Conservation (phyloP, 2,888 invertebrate genomes). For the Xylota sylvarum region DNA sequence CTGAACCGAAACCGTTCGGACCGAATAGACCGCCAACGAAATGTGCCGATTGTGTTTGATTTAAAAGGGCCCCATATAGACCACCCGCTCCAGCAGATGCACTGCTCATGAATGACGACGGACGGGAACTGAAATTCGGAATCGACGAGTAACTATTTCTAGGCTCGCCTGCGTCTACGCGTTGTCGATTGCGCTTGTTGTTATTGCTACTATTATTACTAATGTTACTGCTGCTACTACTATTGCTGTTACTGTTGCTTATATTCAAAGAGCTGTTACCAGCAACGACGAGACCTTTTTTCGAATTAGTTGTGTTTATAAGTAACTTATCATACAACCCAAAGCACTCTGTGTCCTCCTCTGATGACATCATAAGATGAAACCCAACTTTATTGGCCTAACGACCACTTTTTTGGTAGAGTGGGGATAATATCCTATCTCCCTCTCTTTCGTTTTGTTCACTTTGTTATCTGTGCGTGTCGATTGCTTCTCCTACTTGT, state of each 20-base stretch:
- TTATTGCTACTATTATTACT: slow-evolving; percentile 67
- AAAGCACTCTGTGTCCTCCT: slow-evolving; percentile 97
- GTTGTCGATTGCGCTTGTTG: slow-evolving; percentile 96
- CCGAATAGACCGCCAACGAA: slow-evolving; percentile 90
- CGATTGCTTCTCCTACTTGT: slow-evolving; percentile 65
- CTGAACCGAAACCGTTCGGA: slow-evolving; percentile 93
- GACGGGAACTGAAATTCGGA: slow-evolving; percentile 91
- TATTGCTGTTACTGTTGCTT: slow-evolving; percentile 72
- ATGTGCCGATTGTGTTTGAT: slow-evolving; percentile 90
- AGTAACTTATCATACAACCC: slow-evolving; percentile 97
- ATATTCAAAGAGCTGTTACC: slow-evolving; percentile 56
- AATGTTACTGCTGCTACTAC: slow-evolving; percentile 71
- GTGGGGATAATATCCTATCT: slow-evolving; percentile 61
- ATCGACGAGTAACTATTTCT: slow-evolving; percentile 95
- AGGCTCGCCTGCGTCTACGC: slow-evolving; percentile 98
- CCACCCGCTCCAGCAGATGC: slow-evolving; percentile 89
- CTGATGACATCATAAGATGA: slow-evolving; percentile 97
- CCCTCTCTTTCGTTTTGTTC: slow-evolving; percentile 57
- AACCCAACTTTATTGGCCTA: slow-evolving; percentile 93
- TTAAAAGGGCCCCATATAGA: slow-evolving; percentile 94
- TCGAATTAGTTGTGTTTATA: slow-evolving; percentile 90
- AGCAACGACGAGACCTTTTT: slow-evolving; percentile 66
- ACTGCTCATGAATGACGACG: slow-evolving; percentile 91
- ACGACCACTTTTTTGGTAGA: slow-evolving; percentile 83
- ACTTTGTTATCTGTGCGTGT: slow-evolving; percentile 65